Evolutionary conservation across 2,797 vertebrate species (phyloP).

Genomic region (Tapera naevia): DNA sequence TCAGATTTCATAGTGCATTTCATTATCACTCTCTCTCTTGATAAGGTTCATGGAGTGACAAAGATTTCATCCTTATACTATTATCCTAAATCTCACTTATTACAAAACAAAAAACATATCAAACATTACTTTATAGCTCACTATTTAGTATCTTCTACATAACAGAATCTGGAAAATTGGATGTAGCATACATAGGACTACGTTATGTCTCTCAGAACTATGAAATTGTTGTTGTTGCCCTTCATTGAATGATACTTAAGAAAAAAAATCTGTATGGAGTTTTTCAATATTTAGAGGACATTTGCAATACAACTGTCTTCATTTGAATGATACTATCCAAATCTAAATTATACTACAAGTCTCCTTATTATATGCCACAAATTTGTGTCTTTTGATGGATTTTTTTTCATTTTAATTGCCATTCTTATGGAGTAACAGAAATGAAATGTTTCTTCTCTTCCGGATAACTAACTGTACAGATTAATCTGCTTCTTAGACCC

Average conservation of each 20-base stretch:
- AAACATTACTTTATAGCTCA: not conserved
- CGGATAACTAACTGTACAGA: not conserved
- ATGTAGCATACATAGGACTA: not conserved
- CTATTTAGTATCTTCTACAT: not conserved
- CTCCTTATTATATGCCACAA: not conserved
- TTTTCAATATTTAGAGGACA: not conserved
- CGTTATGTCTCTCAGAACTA: not conserved
- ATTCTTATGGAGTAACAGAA: not conserved
- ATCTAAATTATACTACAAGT: not conserved
- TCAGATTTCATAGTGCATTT: not conserved
- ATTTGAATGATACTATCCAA: not conserved
- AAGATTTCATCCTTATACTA: not conserved
- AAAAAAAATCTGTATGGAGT: not conserved
- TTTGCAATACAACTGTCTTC: not conserved
- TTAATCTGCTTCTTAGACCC: not conserved
- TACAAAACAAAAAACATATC: not conserved
- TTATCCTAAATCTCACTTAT: not conserved
- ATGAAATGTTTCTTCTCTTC: not conserved
- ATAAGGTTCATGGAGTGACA: not conserved
- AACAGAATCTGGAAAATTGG: not conserved
- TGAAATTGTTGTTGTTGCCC: not conserved
- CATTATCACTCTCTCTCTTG: not conserved
- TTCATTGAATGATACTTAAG: not conserved
- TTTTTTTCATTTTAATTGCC: not conserved
- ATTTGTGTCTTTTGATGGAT: accelerated